Percentiles rank a stretch among this genome's conserved stretches.
phyloP scores from a whole-genome alignment of 2,888 invertebrate species.

The Steromphala cineraria region DNA sequence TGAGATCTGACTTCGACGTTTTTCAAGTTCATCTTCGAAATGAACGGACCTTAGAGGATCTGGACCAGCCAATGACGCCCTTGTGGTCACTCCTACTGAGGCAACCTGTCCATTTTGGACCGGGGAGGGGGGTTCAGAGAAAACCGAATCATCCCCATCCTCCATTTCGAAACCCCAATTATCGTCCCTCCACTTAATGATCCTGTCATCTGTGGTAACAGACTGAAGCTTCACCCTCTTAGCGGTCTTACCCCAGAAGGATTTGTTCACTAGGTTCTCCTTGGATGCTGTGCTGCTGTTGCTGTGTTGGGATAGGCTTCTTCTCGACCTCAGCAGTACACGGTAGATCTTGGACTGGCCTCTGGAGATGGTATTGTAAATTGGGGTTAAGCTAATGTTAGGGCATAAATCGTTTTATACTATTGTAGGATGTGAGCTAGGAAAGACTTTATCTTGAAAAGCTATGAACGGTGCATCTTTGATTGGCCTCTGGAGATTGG shows the following conservation, averaged over 20 bases:
- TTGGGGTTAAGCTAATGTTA: no score
- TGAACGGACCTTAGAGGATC: neutral
- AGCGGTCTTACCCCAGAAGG: neutral
- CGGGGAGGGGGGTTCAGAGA: neutral
- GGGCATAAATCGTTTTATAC: no score
- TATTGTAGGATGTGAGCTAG: no score
- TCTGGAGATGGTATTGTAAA: neutral
- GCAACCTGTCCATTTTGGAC: neutral
- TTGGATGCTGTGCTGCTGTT: neutral
- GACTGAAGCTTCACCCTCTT: neutral
- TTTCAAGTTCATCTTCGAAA: neutral
- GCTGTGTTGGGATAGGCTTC: neutral
- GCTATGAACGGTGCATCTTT: no score
- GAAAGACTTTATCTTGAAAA: no score
- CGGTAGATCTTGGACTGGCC: neutral
- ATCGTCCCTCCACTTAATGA: neutral
- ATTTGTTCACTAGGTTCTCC: neutral
- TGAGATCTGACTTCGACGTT: no score
- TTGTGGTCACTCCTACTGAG: neutral
- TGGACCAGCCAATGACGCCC: neutral
- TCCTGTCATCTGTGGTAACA: neutral
- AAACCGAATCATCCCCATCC: neutral
- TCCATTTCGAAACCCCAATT: neutral
- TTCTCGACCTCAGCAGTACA: neutral
- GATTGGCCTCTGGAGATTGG: no score